Evolutionary conservation across 2,888 invertebrate species (phyloP).

Genomic region (Charanyca ferruginea): DNA sequence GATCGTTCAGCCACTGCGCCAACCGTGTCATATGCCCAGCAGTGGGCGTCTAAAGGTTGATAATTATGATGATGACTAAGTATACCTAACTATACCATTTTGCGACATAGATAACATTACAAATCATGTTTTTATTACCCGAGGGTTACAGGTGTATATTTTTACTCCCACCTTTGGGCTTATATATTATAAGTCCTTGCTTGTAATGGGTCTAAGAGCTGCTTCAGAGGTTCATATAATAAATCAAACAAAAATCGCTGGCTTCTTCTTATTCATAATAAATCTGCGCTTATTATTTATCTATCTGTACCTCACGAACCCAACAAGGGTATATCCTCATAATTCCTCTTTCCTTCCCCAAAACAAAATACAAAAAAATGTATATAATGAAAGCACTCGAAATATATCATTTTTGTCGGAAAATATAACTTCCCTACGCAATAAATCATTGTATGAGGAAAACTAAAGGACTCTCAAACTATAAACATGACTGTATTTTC

Average conservation of each 20-base stretch:
- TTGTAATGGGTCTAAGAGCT: too few relatives aligned
- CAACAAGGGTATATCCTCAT: slow-evolving; percentile 29
- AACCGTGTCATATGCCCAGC: too few relatives aligned
- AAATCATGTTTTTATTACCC: too few relatives aligned
- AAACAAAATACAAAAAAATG: slow-evolving; percentile 49
- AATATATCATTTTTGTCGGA: slow-evolving; percentile 57
- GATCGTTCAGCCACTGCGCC: too few relatives aligned
- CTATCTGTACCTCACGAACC: not conserved
- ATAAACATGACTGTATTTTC: slow-evolving; percentile 36
- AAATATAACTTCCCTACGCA: slow-evolving; percentile 39
- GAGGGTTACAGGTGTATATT: too few relatives aligned
- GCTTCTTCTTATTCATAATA: not conserved
- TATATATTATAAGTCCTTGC: too few relatives aligned
- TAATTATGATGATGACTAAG: too few relatives aligned
- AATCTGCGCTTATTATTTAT: slow-evolving; percentile 25
- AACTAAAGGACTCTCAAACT: slow-evolving; percentile 35
- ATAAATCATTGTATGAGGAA: slow-evolving; percentile 57
- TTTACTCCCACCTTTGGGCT: too few relatives aligned
- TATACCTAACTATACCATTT: too few relatives aligned
- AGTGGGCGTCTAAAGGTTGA: too few relatives aligned
- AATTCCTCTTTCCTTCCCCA: slow-evolving; percentile 43
- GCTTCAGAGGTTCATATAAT: not conserved
- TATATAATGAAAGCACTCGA: slow-evolving; percentile 38
- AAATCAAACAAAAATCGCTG: not conserved
- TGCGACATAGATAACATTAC: too few relatives aligned